Evolutionary conservation across 2,113 vertebrate genomes (phyloP), one percentile per base, ranked within the genome.

Genomic region (Ceyx cyanopectus): DNA sequence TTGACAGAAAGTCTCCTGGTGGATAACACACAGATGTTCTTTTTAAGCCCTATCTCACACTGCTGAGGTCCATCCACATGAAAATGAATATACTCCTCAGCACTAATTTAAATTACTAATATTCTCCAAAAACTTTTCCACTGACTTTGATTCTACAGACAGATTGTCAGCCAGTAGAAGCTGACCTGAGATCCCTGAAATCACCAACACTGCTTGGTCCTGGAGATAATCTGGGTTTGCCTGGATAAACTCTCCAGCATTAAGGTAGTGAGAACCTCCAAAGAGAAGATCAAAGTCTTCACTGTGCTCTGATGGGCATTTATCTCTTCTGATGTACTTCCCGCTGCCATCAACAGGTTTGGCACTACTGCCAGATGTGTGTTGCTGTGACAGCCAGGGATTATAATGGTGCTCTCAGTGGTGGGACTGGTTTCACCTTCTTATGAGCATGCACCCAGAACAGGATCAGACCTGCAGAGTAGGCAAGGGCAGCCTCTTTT

Each of bases 311-410:
- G 3, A 10, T 22, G 54, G 48, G 20, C 50, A 20, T 26, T 6
- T n/a, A 45, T n/a, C 34, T 75, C 50, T 81, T 61, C 62, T 76
- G 51, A 43, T 1, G 0, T 14, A n/a, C 0, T 0, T 68, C 53
- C 63, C 2, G 0, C 45, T 80, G 90, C 34, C 45, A 6, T 72
- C 34, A 57, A 51, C 19, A 29, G 3, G 3, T 24, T 46, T 82
- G 75, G 54, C 41, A 21, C 34, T 34, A 10, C 21, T 61, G 58
- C 48, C 78, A 50, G 37, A 21, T 24, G 18, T 32, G 43, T 2
- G 0, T 57, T 70, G 53, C 37, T 18, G 2, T 19, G 40, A 41
- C 45, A 73, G 45, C 12, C 68, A 14, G 60, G 24, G 41, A 43
- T 29, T 30, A 14, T 34, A 6, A 27, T 13, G 7, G 21, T 66